Conservation (phyloP, 1,140 invertebrate species). For the Pemphigus obesinymphae region DNA sequence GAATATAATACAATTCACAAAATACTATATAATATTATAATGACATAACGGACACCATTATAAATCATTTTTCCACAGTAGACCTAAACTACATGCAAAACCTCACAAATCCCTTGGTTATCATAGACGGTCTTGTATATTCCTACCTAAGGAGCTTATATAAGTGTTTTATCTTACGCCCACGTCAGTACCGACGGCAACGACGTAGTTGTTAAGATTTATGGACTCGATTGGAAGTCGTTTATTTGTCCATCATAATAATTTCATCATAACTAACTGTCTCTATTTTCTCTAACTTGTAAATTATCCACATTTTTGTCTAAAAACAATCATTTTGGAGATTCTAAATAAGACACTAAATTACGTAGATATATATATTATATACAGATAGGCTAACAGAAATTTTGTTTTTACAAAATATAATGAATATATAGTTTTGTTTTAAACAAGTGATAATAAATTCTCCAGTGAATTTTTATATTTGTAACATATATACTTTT, state of each 20-base stretch:
- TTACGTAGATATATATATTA: too few relatives aligned
- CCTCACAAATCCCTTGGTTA: not conserved
- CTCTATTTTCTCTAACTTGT: not conserved
- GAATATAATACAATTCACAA: not conserved
- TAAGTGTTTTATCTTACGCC: conserved; percentile 3
- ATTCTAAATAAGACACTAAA: too few relatives aligned
- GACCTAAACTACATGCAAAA: not conserved
- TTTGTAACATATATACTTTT: too few relatives aligned
- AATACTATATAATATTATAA: not conserved
- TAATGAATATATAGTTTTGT: too few relatives aligned
- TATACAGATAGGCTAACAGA: too few relatives aligned
- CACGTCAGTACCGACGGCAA: not conserved
- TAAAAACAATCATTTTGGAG: not conserved
- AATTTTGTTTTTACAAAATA: too few relatives aligned
- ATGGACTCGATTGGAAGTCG: not conserved
- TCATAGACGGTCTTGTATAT: not conserved
- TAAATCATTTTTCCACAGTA: not conserved
- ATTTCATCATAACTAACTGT: not conserved
- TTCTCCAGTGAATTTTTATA: too few relatives aligned
- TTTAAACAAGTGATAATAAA: too few relatives aligned
- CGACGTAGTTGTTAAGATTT: not conserved
- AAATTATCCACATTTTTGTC: not conserved
- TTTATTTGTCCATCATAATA: not conserved
- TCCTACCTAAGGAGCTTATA: not conserved
- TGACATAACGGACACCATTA: not conserved